Percentiles rank a stretch among this genome's conserved stretches.
These are phyloP conservation scores for Aquatica leii DNA, from an alignment of 2,888 invertebrate genomes.

Conservation along the genomic window DNA sequence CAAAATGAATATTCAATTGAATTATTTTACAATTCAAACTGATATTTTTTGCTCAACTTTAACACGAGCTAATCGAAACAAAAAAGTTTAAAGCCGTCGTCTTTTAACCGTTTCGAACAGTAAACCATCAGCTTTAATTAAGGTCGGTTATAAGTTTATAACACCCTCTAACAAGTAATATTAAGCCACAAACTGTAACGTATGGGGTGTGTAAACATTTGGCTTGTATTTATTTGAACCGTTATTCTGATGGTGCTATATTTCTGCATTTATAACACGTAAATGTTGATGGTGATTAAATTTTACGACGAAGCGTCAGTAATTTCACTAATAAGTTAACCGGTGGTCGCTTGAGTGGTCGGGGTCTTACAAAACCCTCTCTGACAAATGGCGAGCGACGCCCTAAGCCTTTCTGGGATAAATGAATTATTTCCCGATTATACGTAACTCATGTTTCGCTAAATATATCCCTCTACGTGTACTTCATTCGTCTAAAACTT, in stretches of 20 bases:
- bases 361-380: conserved; percentile 33
- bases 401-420: conserved; percentile 41
- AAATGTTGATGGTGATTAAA: conserved; percentile 37
- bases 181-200: conserved; percentile 23
- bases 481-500: conserved; percentile 2
- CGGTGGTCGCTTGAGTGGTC: conserved; percentile 37
- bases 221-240: conserved; percentile 13
- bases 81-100: no score
- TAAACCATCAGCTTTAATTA: conserved; percentile 7
- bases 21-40: no score
- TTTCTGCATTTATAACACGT: conserved; percentile 36
- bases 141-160: conserved; percentile 3
- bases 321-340: conserved; percentile 40
- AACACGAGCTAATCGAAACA: no score
- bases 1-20: no score
- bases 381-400: conserved; percentile 45
- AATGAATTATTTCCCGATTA: conserved; percentile 45
- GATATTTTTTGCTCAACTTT: no score
- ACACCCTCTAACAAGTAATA: conserved; percentile 12
- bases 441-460: conserved; percentile 41
- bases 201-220: conserved; percentile 19
- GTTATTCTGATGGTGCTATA: conserved; percentile 19
- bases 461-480: conserved; percentile 31
- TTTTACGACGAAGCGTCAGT: conserved; percentile 38
- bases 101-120: not conserved